Evolutionary conservation across 2,888 invertebrate genomes (phyloP), one percentile per base, ranked within the genome.

Genomic region (Drosophila picticornis): DNA sequence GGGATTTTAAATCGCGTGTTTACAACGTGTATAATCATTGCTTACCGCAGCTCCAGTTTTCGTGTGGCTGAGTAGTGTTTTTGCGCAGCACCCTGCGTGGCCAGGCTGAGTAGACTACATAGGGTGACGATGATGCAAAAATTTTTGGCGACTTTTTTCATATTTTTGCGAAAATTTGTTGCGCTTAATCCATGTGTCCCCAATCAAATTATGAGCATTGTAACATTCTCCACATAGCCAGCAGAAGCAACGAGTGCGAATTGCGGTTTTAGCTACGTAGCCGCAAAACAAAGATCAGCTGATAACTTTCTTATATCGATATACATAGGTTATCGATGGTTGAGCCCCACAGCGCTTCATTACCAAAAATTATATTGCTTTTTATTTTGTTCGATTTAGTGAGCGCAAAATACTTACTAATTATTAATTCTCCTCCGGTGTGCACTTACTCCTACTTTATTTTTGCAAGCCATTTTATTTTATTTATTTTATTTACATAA

Each of bases 21-120:
- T 1, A 32, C 9, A 2, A 25, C 11, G 10, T 25, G 48, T n/a
- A 32, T 38, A 25, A 19, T 48, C 9, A 22, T 43, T n/a, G 29
- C 72, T 69, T 68, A 87, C 87, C 87, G 79, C 32, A 87, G 51
- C 27, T 87, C 86, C 65, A 86, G 57, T 76, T 83, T 88, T 0
- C 87, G 77, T 10, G 82, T 57, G 31, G 72, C 74, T 40, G 88
- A 63, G 31, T 86, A 87, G 48, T 86, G 86, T 56, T 88, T 87
- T 27, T 80, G 78, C 31, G 72, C 70, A 43, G 11, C 51, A 60
- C 60, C 66, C 50, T 43, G 58, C 1, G 22, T 31, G 57, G 56
- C 70, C 19, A 67, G 32, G 55, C 69, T 57, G 46, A 86, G 72
- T 38, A 83, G 31, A 10, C 71, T 70, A 32, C 74, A 62, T 64